Evolutionary conservation across 1,140 invertebrate species (phyloP).

Genomic region (Zaprionus capensis): DNA sequence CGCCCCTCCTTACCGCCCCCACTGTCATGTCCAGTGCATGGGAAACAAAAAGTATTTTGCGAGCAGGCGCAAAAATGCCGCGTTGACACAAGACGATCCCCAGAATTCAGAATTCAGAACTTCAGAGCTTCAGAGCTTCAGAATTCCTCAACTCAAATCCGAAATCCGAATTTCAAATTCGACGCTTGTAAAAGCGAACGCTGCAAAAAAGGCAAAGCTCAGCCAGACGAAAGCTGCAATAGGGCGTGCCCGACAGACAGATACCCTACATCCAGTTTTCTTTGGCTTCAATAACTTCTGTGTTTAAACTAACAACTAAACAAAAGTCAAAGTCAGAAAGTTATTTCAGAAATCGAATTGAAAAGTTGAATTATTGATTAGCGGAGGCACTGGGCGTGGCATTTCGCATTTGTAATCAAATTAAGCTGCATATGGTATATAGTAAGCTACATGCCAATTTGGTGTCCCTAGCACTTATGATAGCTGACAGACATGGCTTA

Average conservation of each 20-base stretch:
- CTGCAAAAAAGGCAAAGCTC: slow-evolving; percentile 21
- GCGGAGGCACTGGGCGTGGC: no score
- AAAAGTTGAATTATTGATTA: no score
- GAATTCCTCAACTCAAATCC: neutral
- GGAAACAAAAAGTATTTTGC: slow-evolving; percentile 1
- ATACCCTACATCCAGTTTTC: neutral
- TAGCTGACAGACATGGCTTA: no score
- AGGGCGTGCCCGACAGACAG: no score
- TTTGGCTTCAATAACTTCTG: no score
- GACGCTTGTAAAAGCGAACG: slow-evolving; percentile 21
- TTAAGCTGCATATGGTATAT: no score
- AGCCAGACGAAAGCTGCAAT: neutral
- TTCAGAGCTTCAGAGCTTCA: neutral
- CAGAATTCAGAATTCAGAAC: slow-evolving; percentile 1
- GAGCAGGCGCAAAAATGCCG: slow-evolving; percentile 13
- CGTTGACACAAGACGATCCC: slow-evolving; percentile 44
- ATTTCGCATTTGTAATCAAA: no score
- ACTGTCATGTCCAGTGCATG: neutral
- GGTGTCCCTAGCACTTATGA: no score
- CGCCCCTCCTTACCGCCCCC: neutral
- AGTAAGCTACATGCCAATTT: no score
- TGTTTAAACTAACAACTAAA: no score
- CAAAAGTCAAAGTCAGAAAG: no score
- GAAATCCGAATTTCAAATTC: slow-evolving; percentile 2
- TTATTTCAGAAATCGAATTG: no score